Conservation (phyloP, 2,888 invertebrate species). For the Netelia virgata region DNA sequence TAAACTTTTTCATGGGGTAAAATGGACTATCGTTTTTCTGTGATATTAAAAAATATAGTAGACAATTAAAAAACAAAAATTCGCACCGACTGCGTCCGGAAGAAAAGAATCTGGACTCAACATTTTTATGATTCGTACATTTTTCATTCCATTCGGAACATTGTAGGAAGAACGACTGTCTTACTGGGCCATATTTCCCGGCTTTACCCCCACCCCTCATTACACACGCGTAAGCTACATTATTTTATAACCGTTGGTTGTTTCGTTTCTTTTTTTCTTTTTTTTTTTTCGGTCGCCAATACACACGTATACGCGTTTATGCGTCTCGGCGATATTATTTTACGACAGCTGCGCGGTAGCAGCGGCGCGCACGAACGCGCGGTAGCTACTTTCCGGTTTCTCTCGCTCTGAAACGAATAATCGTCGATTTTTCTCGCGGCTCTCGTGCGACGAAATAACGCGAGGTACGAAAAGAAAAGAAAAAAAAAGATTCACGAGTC, state of each 20-base stretch:
- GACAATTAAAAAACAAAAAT: no score
- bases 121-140: no score
- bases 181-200: no score
- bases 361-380: background rate
- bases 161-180: no score
- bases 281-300: background rate
- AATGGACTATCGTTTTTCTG: no score
- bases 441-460: background rate
- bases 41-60: no score
- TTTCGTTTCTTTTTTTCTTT: constrained; percentile 8
- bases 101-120: no score
- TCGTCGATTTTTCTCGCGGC: constrained; percentile 23
- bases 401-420: constrained; percentile 39
- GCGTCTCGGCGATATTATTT: constrained; percentile 54
- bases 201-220: no score
- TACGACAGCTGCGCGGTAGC: constrained; percentile 38
- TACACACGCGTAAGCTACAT: constrained; percentile 1
- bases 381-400: constrained; percentile 47
- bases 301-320: background rate
- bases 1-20: no score
- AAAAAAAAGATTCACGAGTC: background rate
- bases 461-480: background rate
- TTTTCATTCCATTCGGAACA: no score
- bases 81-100: no score
- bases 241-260: constrained; percentile 24